Percentiles rank a stretch among this genome's conserved stretches.
Evolutionary conservation across 2,113 vertebrate species (phyloP).

Genomic region (Pseudorectes ferrugineus): DNA sequence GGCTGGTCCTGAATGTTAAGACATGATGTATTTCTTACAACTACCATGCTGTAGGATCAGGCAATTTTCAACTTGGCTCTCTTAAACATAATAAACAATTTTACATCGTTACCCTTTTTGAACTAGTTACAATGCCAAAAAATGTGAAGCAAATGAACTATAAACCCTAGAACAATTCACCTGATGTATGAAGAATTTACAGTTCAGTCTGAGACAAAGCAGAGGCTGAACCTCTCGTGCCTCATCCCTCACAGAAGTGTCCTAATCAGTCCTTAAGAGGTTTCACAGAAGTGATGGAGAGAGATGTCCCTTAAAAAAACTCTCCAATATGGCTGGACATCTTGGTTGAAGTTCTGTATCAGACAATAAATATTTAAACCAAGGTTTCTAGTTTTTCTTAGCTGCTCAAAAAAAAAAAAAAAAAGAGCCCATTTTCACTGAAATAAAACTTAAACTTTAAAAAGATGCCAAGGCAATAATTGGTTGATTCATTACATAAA

Average conservation of each 20-base stretch:
- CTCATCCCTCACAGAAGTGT: not conserved
- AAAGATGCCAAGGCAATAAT: not conserved
- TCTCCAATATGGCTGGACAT: not conserved
- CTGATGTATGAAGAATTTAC: not conserved
- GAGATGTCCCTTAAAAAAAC: not conserved
- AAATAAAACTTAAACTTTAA: not conserved
- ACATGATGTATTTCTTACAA: not conserved
- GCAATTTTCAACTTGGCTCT: not conserved
- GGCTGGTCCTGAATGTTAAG: not conserved
- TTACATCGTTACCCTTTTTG: not conserved
- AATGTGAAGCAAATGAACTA: not conserved
- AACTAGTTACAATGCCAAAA: not conserved
- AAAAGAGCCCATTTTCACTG: not conserved
- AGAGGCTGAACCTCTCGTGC: not conserved
- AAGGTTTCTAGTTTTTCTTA: not conserved
- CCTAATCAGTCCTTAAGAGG: not conserved
- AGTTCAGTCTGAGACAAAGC: not conserved
- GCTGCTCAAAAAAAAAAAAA: not conserved
- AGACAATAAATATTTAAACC: not conserved
- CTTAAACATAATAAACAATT: not conserved
- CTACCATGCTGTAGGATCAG: not conserved
- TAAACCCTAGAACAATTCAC: not conserved
- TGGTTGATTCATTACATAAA: not conserved
- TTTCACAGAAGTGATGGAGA: not conserved
- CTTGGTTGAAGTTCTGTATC: not conserved